Evolutionary conservation across 2,113 vertebrate genomes (phyloP).

Genomic region (Barnardius zonarius): DNA sequence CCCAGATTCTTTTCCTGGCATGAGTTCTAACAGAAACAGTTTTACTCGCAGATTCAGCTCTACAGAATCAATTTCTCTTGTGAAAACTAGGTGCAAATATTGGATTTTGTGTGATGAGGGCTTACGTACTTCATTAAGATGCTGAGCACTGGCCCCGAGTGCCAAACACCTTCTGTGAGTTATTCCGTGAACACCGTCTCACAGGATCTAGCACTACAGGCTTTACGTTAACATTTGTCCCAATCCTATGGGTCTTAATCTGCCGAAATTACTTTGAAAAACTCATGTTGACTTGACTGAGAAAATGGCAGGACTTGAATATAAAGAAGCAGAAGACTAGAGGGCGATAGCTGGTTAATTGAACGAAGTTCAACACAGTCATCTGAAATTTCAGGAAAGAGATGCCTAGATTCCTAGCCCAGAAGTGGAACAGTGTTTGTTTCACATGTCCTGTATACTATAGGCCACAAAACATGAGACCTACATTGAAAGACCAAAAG

Average conservation of each 20-base stretch:
- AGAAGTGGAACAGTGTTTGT: neutral
- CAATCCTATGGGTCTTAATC: neutral
- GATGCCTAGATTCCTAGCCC: neutral
- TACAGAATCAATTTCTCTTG: constrained; percentile 38
- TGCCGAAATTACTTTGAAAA: constrained; percentile 40
- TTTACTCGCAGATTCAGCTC: constrained; percentile 30
- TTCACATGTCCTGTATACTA: neutral
- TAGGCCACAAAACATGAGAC: neutral
- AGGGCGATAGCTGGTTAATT: neutral
- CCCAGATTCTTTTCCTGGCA: neutral
- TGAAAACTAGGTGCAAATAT: constrained; percentile 54
- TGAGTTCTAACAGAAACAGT: neutral
- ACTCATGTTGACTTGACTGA: neutral
- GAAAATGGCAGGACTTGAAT: neutral
- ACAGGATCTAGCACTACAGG: neutral
- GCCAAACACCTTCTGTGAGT: constrained; percentile 20
- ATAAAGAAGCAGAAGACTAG: neutral
- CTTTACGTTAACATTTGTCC: constrained; percentile 5
- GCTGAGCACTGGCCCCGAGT: neutral
- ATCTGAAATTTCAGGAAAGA: neutral
- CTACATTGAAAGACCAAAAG: neutral
- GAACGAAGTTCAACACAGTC: neutral
- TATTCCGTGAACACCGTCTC: neutral
- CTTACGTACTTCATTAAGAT: constrained; percentile 56
- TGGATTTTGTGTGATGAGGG: constrained; percentile 34